Evolutionary conservation across 1,140 invertebrate species (phyloP), one percentile per base, ranked within the genome.

Genomic region (Spodoptera litura): DNA sequence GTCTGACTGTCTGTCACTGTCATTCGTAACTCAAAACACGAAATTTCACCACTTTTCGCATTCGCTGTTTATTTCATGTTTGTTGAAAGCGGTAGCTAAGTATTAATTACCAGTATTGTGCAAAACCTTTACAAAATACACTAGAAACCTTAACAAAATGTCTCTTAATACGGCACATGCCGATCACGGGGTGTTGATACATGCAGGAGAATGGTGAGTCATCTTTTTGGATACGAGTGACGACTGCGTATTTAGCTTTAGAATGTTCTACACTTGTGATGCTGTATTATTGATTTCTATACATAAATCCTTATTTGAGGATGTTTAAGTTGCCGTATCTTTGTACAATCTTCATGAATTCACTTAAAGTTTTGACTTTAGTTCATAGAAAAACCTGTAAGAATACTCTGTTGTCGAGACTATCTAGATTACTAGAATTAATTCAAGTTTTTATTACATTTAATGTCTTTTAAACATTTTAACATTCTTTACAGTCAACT

Each of bases 121-220:
- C 12, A 53, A 70, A 70, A 12, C 3, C 5, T 53, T 66, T 2
- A 38, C 31, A 71, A 56, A 38, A 8, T 20, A 9, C 8, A 31
- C 31, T 53, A 31, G 31, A n/a, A 38, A 74, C 4, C 20, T 27
- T 8, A 71, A 56, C 38, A 95, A 91, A 81, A 99, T 99, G 98
- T 98, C 98, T 80, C 93, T 99, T 76, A 99, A 99, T 92, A 98
- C 98, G 75, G 98, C 98, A 73, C 98, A 99, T 91, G 96, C 97
- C 13, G 97, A 98, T 88, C 97, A 97, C 61, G 98, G 98, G 15
- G 98, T 99, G 38, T 95, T 99, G 49, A 98, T 99, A 85, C 98
- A 98, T 92, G 96, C 97, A 80, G 98, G 98, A 85, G 98, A 99
- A 96, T 96, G 96, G 98, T 99, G 96, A 97, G 96, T 91, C 82